Evolutionary conservation across 2,797 vertebrate genomes (phyloP), one percentile per base, ranked within the genome.

Genomic region (Chaetophractus vellerosus): DNA sequence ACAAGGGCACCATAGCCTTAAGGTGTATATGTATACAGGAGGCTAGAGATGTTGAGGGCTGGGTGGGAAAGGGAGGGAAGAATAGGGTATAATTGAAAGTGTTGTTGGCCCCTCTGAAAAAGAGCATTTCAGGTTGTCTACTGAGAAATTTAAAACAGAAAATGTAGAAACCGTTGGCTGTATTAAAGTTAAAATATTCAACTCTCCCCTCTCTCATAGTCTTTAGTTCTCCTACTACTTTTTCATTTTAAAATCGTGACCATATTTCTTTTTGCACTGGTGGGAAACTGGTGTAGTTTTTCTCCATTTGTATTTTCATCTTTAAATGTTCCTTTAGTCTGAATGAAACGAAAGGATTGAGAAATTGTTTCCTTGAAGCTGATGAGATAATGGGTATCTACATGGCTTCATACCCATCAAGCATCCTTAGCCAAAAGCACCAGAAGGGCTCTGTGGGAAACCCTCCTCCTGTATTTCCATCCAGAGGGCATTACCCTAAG

Each of bases 101-200:
- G n/a, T n/a, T n/a, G n/a, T n/a, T n/a, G n/a, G n/a, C n/a, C n/a
- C n/a, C n/a, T n/a, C n/a, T n/a, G n/a, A n/a, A n/a, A n/a, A 69
- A 78, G 9, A 48, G 14, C 59, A n/a, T 41, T 55, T 76, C 28
- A 88, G 66, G 24, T 16, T 91, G n/a, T 81, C 68, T 76, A 5
- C 64, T 0, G 55, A 63, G 66, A 72, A 81, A 38, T 82, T 88
- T 64, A 88, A 93, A 85, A 92, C 68, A 78, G 79, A 86, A 79
- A 74, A 23, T 14, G 23, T 79, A 57, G 52, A 75, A 74, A 23
- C 79, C 87, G 85, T 64, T 48, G 52, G 21, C 2, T 26, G 36
- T 69, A 8, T 41, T 78, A 59, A 14, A 19, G 59, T 74, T 95
- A 72, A 85, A 69, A 66, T 88, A 74, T 12, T 79, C 82, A 88